phyloP scores from a whole-genome alignment of 2,113 vertebrate genomes.

The Verasper variegatus region DNA sequence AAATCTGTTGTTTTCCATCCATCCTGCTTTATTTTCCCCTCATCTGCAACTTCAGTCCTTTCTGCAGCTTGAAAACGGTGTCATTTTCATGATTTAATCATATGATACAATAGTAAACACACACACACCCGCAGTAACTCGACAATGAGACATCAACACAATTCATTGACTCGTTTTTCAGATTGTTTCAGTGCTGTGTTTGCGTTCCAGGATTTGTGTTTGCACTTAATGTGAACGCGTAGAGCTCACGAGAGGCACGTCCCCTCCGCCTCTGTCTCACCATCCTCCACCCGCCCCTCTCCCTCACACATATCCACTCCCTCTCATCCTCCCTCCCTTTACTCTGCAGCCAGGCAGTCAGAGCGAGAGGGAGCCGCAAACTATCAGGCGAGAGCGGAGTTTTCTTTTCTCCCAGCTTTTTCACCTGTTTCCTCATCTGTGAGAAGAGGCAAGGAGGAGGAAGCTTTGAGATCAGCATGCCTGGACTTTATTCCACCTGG shows the following conservation, averaged over 20 bases:
- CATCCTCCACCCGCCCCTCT: constrained; percentile 56
- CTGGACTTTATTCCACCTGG: constrained; percentile 19
- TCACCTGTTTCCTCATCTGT: constrained; percentile 17
- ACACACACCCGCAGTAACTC: not conserved
- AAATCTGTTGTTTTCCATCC: constrained; percentile 1
- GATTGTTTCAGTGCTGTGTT: not conserved
- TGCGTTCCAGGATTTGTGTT: not conserved
- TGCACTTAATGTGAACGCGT: constrained; percentile 7
- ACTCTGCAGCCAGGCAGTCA: constrained; percentile 60
- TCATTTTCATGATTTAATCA: not conserved
- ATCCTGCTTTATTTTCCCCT: not conserved
- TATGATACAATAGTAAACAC: not conserved
- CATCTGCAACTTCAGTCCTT: not conserved
- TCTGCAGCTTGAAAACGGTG: not conserved
- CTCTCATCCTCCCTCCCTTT: constrained; percentile 70
- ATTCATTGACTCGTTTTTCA: not conserved
- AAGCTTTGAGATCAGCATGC: constrained; percentile 15
- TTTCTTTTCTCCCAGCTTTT: constrained; percentile 19
- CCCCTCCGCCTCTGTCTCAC: constrained; percentile 42
- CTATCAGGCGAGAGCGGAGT: constrained; percentile 61
- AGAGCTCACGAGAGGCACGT: constrained; percentile 33
- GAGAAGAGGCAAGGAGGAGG: not conserved
- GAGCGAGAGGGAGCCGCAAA: constrained; percentile 59
- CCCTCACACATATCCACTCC: constrained; percentile 75
- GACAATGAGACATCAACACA: not conserved